Evolutionary conservation across 1,140 invertebrate species (phyloP), one percentile per base, ranked within the genome.

Genomic region (Thaumetopoea pityocampa): DNA sequence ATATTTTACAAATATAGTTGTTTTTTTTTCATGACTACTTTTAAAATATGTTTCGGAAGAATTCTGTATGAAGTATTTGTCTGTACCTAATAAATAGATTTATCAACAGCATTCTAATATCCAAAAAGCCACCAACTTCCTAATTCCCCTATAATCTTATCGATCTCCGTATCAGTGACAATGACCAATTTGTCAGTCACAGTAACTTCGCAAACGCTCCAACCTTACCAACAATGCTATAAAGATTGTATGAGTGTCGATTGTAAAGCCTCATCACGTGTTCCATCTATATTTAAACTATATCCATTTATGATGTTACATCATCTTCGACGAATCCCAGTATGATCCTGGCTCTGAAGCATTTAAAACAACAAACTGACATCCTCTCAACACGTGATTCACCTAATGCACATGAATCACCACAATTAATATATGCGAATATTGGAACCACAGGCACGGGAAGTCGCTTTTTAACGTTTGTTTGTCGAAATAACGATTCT

Each of bases 321-420:
- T 67, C 64, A 69, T 47, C 51, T 18, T 41, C 41, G 47, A 52
- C 43, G 43, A 53, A 58, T 63, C 50, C 56, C 51, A 37, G 22
- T 44, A 48, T 52, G 57, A 60, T 63, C 48, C 62, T 14, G 44
- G 11, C 29, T 33, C 26, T n/a, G 19, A 17, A 14, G 20, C 7
- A 26, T 27, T 22, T 20, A 24, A 30, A 50, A 53, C 50, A 47
- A 47, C 10, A 26, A 8, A 23, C 12, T 9, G 5, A 24, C 33
- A 35, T 45, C 33, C 33, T 30, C 32, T 44, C 35, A 34, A 33
- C 41, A 54, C 55, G 44, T 69, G 67, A 70, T 35, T 70, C 67
- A 70, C 47, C 36, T 43, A 36, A 33, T 43, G 28, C 20, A 34
- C 51, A 46, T 70, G 63, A 70, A 57, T 69, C 67, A 66, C 43